Percentiles rank a stretch among this genome's conserved stretches.
Conservation (phyloP, 2,888 invertebrate species). For the Machimus atricapillus region DNA sequence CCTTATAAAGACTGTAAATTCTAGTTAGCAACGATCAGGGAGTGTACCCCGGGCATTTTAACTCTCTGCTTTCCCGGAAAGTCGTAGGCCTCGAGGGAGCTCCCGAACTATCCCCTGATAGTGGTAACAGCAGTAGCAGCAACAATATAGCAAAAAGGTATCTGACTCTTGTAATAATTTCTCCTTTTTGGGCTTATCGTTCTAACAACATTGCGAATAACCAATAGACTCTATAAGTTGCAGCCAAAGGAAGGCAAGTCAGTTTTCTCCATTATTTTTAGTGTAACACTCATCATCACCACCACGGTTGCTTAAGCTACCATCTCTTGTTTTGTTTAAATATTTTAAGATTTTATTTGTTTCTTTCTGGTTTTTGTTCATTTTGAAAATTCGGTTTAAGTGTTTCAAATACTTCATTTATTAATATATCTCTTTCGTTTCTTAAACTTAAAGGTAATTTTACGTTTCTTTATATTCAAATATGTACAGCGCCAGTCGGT, state of each 20-base stretch:
- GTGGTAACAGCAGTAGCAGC: conserved; percentile 41
- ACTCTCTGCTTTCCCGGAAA: neutral
- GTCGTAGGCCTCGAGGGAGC: neutral
- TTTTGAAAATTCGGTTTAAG: conserved; percentile 36
- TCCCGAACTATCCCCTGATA: neutral
- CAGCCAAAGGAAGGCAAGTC: conserved; percentile 14
- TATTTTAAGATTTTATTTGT: neutral
- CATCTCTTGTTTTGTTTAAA: neutral
- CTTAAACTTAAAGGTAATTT: conserved; percentile 25
- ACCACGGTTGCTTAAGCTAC: conserved; percentile 13
- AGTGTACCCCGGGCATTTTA: neutral
- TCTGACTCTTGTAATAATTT: conserved; percentile 62
- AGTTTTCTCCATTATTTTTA: neutral
- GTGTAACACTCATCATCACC: neutral
- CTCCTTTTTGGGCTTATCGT: conserved; percentile 13
- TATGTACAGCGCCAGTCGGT: conserved; percentile 34
- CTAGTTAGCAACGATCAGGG: conserved; percentile 2
- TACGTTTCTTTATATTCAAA: conserved; percentile 19
- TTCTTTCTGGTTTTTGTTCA: conserved; percentile 21
- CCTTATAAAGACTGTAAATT: conserved; percentile 31
- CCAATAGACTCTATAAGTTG: conserved; percentile 27
- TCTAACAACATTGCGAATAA: conserved; percentile 2
- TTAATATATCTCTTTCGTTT: conserved; percentile 28
- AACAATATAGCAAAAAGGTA: conserved; percentile 53
- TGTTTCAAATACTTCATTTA: conserved; percentile 35